These are phyloP conservation scores for Ciconia maguari DNA, from an alignment of 2,113 vertebrate species.

Conservation along the genomic window DNA sequence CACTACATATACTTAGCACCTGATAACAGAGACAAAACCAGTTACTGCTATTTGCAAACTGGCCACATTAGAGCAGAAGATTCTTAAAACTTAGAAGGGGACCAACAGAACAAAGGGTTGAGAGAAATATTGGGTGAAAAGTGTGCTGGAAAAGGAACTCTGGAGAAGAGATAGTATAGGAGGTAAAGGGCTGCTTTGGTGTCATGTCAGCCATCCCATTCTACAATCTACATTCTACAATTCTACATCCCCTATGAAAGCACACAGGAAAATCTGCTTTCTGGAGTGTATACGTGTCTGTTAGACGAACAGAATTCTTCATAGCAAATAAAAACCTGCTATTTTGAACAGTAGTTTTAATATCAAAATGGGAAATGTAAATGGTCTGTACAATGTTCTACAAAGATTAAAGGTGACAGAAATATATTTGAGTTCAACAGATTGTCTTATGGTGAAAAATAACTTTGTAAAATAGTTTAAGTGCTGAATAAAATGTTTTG, in stretches of 20 bases:
- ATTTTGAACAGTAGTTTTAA: neutral
- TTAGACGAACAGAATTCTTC: neutral
- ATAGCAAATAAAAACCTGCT: neutral
- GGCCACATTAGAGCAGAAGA: neutral
- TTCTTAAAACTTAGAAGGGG: neutral
- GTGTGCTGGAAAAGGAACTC: neutral
- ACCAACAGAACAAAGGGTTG: neutral
- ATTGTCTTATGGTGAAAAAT: neutral
- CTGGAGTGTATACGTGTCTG: neutral
- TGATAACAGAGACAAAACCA: neutral
- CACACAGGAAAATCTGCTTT: neutral
- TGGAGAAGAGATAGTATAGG: neutral
- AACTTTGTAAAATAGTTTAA: neutral
- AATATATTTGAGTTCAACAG: conserved; percentile 14
- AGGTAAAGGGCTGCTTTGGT: neutral
- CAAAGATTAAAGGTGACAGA: neutral
- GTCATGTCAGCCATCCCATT: neutral
- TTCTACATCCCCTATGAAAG: neutral
- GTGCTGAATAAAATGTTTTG: conserved; percentile 5
- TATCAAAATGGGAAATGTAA: neutral
- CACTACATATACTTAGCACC: neutral
- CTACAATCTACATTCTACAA: neutral
- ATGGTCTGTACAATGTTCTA: neutral
- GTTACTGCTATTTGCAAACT: neutral
- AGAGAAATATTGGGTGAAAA: neutral